Base-by-base conservation (phyloP, 2,113 vertebrate species). In the Pipra filicauda region DNA sequence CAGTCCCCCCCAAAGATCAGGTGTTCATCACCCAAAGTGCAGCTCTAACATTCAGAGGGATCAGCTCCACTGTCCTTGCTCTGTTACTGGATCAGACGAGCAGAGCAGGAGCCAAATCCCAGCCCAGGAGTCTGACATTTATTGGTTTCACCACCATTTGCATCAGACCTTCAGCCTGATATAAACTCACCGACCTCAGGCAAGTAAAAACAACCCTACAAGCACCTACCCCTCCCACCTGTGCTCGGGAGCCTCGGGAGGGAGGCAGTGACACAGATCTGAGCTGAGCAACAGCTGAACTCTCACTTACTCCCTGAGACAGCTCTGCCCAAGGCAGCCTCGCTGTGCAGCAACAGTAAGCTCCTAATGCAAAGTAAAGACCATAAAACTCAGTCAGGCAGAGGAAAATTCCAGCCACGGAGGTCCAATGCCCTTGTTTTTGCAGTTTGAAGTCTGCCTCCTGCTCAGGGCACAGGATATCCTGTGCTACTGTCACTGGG, bases 31-130 rank as follows among this genome's bases (percentile, higher is more conserved):
- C 74, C 54, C 15, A 16, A 77, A 66, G 39, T 4, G 19, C 46
- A 58, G 0, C 46, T 19, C 59, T 20, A 10, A 41, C 16, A 11
- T 49, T 64, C 5, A 1, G 35, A 12, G 35, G 5, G 33, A 8
- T 9, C 6, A 2, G 81, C 46, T 52, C 28, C 5, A 10, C 13
- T 8, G 35, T 2, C 33, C 27, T 0, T 5, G 7, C 12, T 30
- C 3, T 5, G 7, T 8, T 3, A 2, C 5, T 11, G 11, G 24
- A 8, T 14, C 49, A 72, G 44, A 14, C 2, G 3, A 83, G n/a
- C 30, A 33, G 44, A n/a, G 24, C 5, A 4, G 0, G 4, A 58
- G 39, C 2, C 70, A 23, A 2, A 79, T 71, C 33, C 86, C 85
- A 48, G 66, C 5, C 5, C 41, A 78, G n/a, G 6, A 73, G 15